Base-by-base conservation (phyloP, 2,797 vertebrate genomes). In the Argentina silus region DNA sequence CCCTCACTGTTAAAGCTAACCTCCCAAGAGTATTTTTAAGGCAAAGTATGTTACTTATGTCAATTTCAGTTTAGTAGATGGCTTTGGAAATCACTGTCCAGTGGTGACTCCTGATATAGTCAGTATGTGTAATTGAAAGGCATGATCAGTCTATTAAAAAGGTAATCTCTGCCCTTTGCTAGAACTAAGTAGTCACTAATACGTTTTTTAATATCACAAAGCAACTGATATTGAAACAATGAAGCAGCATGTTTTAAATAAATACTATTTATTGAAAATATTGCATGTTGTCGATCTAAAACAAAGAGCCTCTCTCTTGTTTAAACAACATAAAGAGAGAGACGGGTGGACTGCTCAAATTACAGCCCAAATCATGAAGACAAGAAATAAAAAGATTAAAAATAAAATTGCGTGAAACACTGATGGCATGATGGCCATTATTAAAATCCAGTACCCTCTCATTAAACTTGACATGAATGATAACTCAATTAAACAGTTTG, bases 251-350 rank as follows among this genome's bases (percentile, higher is more conserved):
- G n/a, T 67, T 87, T 89, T 90, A 92, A 94, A 94, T 93, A 94
- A 94, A 94, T 94, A 94, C 82, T 85, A 90, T 93, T 91, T 91
- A 93, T 93, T 92, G 88, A 92, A 93, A 93, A 93, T 87, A 90
- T 92, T 90, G 86, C 88, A 89, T 87, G 86, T 91, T 74, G 86
- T 87, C 82, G 73, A 86, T 86, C 81, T 83, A 78, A 89, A 87
- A 88, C 78, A 91, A 85, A 87, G 76, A 79, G 75, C 67, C 21
- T 70, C 82, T 36, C 19, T 69, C 60, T 84, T 76, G 43, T 50
- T 48, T 48, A 10, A 72, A 51, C 44, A 73, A 19, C 11, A n/a
- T 50, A 21, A 44, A 21, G 23, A 48, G 11, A 44, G 5, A 62
- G 47, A 48, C 7, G 61, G 5, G 5, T 59, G 21, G 47, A 48